Conservation (phyloP, 1,140 invertebrate species). For the Drosophila melanogaster region DNA sequence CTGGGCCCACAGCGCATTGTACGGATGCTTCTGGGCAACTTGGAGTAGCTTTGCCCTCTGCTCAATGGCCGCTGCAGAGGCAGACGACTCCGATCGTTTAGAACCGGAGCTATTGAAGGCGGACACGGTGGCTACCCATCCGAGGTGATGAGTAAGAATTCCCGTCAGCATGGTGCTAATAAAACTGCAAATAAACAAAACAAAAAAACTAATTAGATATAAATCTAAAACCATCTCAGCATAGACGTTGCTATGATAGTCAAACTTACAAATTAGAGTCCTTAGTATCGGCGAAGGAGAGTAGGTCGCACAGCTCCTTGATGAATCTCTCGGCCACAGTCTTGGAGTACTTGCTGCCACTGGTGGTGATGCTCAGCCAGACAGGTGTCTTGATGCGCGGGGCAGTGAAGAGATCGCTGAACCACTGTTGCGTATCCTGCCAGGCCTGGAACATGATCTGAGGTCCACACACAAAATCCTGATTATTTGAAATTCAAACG, state of each 20-base stretch:
- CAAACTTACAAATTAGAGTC: conserved; percentile 92
- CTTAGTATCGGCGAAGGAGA: conserved; percentile 89
- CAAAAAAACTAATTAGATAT: neutral
- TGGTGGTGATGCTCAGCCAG: conserved; percentile 88
- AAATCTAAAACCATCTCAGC: neutral
- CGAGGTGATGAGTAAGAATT: conserved; percentile 94
- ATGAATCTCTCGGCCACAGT: conserved; percentile 86
- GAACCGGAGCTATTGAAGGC: conserved; percentile 71
- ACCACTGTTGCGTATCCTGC: conserved; percentile 85
- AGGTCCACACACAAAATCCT: neutral
- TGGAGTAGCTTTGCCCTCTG: conserved; percentile 75
- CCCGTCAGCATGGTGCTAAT: conserved; percentile 94
- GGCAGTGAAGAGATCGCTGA: conserved; percentile 89
- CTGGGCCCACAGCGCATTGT: conserved; percentile 94
- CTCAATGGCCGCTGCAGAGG: conserved; percentile 75
- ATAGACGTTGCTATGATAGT: neutral
- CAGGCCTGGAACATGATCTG: conserved; percentile 87
- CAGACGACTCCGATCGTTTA: conserved; percentile 42
- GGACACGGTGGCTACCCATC: conserved; percentile 93
- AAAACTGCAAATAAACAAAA: conserved; percentile 88
- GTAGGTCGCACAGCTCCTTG: conserved; percentile 87
- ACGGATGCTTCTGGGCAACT: conserved; percentile 85
- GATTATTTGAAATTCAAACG: neutral
- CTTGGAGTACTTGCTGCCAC: conserved; percentile 84
- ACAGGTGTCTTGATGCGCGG: conserved; percentile 88